Percentiles rank a stretch among this genome's conserved stretches.
These are phyloP conservation scores for Pseudomyrmex cubaensis DNA, from an alignment of 1,140 invertebrate species.

Conservation along the genomic window DNA sequence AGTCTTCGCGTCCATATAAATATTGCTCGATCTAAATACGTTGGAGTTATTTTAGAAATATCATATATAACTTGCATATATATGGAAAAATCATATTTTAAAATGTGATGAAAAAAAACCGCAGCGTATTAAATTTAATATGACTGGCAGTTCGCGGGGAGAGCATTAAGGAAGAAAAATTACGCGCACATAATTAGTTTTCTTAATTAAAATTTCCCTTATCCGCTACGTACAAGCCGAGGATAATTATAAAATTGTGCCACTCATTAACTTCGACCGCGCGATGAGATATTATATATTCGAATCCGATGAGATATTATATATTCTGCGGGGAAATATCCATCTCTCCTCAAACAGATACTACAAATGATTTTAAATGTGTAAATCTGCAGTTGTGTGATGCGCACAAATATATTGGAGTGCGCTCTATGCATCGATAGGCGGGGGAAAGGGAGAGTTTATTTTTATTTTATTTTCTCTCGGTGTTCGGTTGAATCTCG, in stretches of 20 bases:
- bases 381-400: too few species aligned
- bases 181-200: not conserved
- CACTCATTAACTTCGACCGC: conserved; percentile 10
- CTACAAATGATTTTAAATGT: too few species aligned
- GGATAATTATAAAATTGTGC: conserved; percentile 8
- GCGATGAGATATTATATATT: conserved; percentile 3
- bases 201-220: conserved; percentile 32
- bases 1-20: not conserved
- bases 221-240: not conserved
- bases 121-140: not conserved
- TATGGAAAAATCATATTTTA: too few species aligned
- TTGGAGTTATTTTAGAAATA: not conserved
- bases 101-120: too few species aligned
- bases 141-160: not conserved
- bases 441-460: too few species aligned
- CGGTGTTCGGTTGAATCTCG: not conserved
- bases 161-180: not conserved
- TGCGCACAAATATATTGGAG: too few species aligned
- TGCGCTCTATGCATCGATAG: too few species aligned
- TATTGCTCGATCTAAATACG: conserved; percentile 2
- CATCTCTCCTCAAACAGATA: too few species aligned
- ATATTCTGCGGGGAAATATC: not conserved
- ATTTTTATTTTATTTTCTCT: too few species aligned
- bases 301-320: not conserved
- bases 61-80: too few species aligned